Evolutionary conservation across 2,888 invertebrate species (phyloP).

Genomic region (Hybos culiciformis): DNA sequence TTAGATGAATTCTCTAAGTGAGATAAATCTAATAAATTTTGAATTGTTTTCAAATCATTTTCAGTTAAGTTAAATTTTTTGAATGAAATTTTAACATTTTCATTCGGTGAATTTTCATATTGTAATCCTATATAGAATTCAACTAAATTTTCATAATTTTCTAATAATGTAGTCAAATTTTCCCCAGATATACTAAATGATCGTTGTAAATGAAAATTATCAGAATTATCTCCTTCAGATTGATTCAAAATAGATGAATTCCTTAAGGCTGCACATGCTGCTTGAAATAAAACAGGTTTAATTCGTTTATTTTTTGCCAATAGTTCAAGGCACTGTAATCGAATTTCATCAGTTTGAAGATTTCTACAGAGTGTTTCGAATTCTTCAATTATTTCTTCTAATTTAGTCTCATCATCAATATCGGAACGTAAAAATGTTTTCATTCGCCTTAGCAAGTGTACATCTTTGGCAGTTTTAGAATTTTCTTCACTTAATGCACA

Average conservation of each 20-base stretch:
- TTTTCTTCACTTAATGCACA: conserved; percentile 77
- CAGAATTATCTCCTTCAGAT: conserved; percentile 22
- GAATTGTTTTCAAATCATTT: conserved; percentile 44
- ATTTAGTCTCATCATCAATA: conserved; percentile 32
- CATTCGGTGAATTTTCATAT: conserved; percentile 11
- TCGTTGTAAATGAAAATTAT: conserved; percentile 14
- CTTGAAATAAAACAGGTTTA: conserved; percentile 44
- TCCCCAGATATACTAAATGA: conserved; percentile 22
- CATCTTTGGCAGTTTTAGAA: conserved; percentile 73
- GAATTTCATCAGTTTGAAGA: conserved; percentile 57
- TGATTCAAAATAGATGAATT: conserved; percentile 11
- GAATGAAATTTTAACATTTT: conserved; percentile 6
- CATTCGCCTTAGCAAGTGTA: conserved; percentile 69
- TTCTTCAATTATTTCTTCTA: conserved; percentile 30
- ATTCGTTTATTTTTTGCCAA: conserved; percentile 50
- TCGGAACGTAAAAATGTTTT: conserved; percentile 48
- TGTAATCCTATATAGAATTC: conserved; percentile 27
- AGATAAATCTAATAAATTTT: conserved; percentile 47
- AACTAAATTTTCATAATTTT: conserved; percentile 25
- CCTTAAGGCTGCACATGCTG: conserved; percentile 34
- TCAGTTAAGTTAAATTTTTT: conserved; percentile 22
- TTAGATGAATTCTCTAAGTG: conserved; percentile 23
- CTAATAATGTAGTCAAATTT: conserved; percentile 19
- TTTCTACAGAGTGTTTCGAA: conserved; percentile 39
- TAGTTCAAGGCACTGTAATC: conserved; percentile 57